These are phyloP conservation scores for Rhopilema esculentum DNA, from an alignment of 30 jellyfish, hydroid and myxozoan genomes.

Conservation along the genomic window DNA sequence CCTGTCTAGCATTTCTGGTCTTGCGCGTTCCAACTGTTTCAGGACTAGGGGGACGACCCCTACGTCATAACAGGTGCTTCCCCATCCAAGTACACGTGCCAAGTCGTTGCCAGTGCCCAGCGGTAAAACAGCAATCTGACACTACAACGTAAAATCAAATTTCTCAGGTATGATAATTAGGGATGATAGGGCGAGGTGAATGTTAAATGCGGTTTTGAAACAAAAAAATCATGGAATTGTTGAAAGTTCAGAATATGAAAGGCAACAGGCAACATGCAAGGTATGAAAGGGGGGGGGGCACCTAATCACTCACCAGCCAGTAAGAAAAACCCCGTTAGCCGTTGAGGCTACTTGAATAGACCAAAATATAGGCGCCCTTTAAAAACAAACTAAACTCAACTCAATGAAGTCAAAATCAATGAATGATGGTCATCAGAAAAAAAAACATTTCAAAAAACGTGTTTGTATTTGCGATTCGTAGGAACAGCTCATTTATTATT, in stretches of 20 bases:
- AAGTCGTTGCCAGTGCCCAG: conserved; percentile 98
- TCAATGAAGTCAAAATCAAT: background rate
- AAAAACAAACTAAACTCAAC: no score
- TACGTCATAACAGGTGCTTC: conserved; percentile 98
- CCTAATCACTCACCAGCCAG: no score
- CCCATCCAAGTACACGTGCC: conserved; percentile 99
- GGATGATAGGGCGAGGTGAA: background rate
- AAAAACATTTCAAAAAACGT: no score
- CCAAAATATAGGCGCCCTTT: no score
- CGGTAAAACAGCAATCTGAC: conserved; percentile 98
- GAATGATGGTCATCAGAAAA: background rate
- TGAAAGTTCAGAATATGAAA: no score
- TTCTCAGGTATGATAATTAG: background rate
- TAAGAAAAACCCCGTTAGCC: no score
- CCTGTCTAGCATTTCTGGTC: conserved; percentile 99
- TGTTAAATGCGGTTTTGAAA: background rate
- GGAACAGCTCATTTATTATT: background rate
- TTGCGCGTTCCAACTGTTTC: conserved; percentile 92
- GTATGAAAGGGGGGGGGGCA: no score
- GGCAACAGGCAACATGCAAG: no score
- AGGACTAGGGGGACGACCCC: conserved; percentile 91
- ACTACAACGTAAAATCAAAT: conserved; percentile 46
- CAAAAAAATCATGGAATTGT: no score
- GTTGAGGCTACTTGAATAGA: no score
- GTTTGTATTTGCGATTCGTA: background rate